These are phyloP conservation scores for Cylas formicarius DNA, from an alignment of 1,140 invertebrate species.

Conservation along the genomic window DNA sequence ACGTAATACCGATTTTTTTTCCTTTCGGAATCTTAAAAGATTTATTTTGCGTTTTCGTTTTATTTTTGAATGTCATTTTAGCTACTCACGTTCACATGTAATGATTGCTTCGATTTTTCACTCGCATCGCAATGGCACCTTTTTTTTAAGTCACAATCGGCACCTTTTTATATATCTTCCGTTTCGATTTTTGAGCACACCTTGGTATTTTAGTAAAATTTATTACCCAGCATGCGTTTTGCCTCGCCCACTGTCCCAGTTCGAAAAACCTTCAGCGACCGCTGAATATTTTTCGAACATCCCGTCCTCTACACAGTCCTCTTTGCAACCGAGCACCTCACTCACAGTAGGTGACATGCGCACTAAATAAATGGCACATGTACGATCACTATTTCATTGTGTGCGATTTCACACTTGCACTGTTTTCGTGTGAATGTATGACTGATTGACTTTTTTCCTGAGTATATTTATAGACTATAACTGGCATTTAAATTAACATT, in stretches of 20 bases:
- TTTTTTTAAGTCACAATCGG: conserved; percentile 48
- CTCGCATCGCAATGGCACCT: conserved; percentile 53
- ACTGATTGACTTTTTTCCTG: conserved; percentile 24
- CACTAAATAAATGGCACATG: conserved; percentile 42
- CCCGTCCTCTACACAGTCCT: conserved; percentile 17
- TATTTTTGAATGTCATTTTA: conserved; percentile 42
- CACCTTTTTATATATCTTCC: conserved; percentile 48
- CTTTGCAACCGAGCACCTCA: conserved; percentile 40
- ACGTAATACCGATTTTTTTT: conserved; percentile 10
- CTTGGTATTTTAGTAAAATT: conserved; percentile 38
- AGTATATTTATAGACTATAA: not conserved
- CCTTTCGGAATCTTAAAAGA: conserved; percentile 13
- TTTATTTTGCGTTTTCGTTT: conserved; percentile 28
- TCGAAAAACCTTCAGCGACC: conserved; percentile 12
- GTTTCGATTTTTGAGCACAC: conserved; percentile 52
- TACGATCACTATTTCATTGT: conserved; percentile 36
- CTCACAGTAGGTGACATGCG: conserved; percentile 43
- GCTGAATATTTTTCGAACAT: conserved; percentile 11
- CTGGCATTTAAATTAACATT: too few species aligned
- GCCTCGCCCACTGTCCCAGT: conserved; percentile 6
- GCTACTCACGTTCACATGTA: conserved; percentile 62
- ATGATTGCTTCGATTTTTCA: conserved; percentile 53
- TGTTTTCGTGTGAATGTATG: conserved; percentile 38
- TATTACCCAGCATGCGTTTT: conserved; percentile 15
- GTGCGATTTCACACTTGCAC: conserved; percentile 42